Evolutionary conservation across 2,888 invertebrate species (phyloP).

Genomic region (Polyommatus icarus): DNA sequence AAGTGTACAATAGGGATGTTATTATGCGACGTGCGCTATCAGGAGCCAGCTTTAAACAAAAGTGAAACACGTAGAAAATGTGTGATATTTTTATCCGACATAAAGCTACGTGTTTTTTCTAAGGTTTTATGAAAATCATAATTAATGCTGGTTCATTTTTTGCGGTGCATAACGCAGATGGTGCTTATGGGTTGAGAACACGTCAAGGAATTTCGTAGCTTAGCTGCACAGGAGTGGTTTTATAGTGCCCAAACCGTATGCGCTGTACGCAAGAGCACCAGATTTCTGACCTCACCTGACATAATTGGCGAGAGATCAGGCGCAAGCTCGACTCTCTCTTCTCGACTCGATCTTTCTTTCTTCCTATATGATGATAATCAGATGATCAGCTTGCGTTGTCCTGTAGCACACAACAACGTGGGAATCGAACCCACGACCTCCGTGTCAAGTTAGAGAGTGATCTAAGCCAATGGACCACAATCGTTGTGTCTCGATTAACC

Average conservation of each 20-base stretch:
- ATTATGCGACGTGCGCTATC: constrained; percentile 49
- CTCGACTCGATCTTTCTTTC: no score
- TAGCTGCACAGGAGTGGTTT: no score
- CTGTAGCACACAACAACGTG: no score
- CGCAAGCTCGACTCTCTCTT: no score
- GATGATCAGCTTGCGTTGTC: no score
- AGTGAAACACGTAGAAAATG: constrained; percentile 43
- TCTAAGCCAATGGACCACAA: not conserved
- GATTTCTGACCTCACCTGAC: no score
- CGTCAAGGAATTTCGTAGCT: no score
- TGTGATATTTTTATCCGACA: constrained; percentile 41
- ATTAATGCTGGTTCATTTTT: not conserved
- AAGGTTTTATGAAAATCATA: constrained; percentile 23
- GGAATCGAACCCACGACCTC: not conserved
- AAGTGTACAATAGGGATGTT: constrained; percentile 54
- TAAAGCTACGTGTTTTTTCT: constrained; percentile 38
- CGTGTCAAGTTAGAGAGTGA: not conserved
- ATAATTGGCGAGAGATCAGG: no score
- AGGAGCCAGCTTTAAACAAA: constrained; percentile 41
- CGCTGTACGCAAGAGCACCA: no score
- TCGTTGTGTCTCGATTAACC: not conserved
- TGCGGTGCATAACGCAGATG: not conserved
- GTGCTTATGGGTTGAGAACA: not conserved
- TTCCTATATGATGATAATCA: no score
- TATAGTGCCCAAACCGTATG: no score